Base-by-base conservation (phyloP, 2,113 vertebrate species). In the Misgurnus mizolepis region DNA sequence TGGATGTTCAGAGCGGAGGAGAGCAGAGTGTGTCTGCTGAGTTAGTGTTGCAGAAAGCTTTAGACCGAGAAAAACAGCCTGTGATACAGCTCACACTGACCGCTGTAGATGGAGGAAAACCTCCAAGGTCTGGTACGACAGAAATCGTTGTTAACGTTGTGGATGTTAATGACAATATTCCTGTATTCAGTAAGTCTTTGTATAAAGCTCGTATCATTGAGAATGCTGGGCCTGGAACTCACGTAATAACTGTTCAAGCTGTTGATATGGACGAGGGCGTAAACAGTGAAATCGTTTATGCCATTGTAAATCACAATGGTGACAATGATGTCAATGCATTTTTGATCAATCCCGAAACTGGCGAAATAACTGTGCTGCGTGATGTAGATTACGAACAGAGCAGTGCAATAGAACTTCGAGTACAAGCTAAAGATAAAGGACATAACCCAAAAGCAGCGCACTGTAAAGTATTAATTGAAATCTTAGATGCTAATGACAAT, bases 401-500 rank as follows among this genome's bases (percentile, higher is more conserved):
- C 1, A 18, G 43, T 22, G 88, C 85, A 39, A 73, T 89, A 89
- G 2, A 84, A 66, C 76, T 92, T 5, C 71, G 78, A 0, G 83
- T 79, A 0, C 1, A 91, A 45, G 91, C 87, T 0, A 81, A 39
- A 4, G 89, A 90, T 41, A 62, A 78, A 18, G 89, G 69, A 0
- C 22, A 12, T 0, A 50, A 78, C 0, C 90, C 91, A 0, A 67
- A 87, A 6, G 72, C 76, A 0, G 74, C 67, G 14, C 84, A 85
- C 15, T 86, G 92, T 43, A 95, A 96, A 69, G 67, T 97, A 4
- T 66, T 96, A 58, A 75, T 98, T 60, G 94, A 96, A n/a, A 87
- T 97, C 0, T 82, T 89, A 0, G 96, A 97, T 8, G 84, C 94
- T 4, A 98, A 97, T 70, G 95, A 97, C 65, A 94, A 98, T 4